phyloP scores from a whole-genome alignment of 2,113 vertebrate species.

The Ophiodon elongatus region DNA sequence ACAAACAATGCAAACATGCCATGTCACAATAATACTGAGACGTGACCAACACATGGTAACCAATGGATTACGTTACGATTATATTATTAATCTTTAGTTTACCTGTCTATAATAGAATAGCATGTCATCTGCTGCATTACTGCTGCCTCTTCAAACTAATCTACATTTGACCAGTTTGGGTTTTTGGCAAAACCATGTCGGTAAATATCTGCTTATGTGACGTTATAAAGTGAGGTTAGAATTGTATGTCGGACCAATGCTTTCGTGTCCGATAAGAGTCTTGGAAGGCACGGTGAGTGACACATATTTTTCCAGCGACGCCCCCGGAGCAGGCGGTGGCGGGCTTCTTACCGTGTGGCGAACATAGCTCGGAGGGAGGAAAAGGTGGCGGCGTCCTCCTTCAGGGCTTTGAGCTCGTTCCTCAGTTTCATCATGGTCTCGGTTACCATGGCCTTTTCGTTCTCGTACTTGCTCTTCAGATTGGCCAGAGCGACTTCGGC shows the following conservation, averaged over 20 bases:
- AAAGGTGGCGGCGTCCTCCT: constrained; percentile 98
- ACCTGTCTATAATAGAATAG: constrained; percentile 21
- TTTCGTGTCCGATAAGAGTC: not conserved
- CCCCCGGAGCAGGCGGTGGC: no score
- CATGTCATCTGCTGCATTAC: constrained; percentile 8
- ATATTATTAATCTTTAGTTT: constrained; percentile 54
- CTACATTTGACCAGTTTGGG: not conserved
- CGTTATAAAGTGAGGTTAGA: not conserved
- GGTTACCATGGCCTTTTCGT: constrained; percentile 97
- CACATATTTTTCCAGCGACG: no score
- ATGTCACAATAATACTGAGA: constrained; percentile 15
- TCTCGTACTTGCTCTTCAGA: constrained; percentile 99
- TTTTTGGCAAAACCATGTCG: not conserved
- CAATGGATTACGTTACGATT: constrained; percentile 37
- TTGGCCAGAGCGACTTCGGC: constrained; percentile 98
- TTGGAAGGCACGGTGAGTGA: not conserved
- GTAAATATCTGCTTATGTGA: not conserved
- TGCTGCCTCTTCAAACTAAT: not conserved
- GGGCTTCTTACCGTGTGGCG: constrained; percentile 91
- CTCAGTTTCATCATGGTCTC: constrained; percentile 99
- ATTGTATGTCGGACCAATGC: not conserved
- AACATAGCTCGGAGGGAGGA: constrained; percentile 99
- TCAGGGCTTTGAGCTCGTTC: constrained; percentile 97
- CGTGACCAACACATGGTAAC: constrained; percentile 34
- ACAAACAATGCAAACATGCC: constrained; percentile 40